Evolutionary conservation across 2,888 invertebrate species (phyloP), one percentile per base, ranked within the genome.

Genomic region (Aporophyla nigra): DNA sequence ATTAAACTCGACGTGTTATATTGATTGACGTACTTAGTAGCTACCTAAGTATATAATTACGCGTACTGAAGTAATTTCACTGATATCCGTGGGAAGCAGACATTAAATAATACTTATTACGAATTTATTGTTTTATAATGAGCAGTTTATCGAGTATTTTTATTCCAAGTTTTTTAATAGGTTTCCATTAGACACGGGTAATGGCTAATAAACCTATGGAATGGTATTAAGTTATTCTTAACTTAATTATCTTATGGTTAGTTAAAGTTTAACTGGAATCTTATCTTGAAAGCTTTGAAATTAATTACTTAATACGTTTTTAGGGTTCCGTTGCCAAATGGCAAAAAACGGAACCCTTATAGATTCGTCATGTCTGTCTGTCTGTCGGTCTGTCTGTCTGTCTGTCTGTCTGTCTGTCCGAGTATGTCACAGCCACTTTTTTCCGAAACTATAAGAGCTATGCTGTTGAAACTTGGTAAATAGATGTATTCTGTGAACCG

Each of bases 71-170:
- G 69, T 61, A 56, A 69, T 69, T 80, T 69, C 5, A 59, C 16
- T 65, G 62, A 74, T 80, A 74, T 54, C 53, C 70, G 56, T 71
- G 70, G 76, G 81, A 78, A 78, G 5, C n/a, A 27, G 12, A 3
- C 40, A 21, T 43, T 33, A 59, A 46, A 49, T 27, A 43, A 27
- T 51, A 40, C 7, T 65, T 58, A 40, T 72, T 19, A 65, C 14
- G 6, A 58, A 21, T 63, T 71, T n/a, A 65, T 77, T 33, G 40
- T 33, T 21, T 78, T 59, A 40, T 78, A 72, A 78, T 72, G 58
- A 65, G 53, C 63, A 53, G 40, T 59, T 65, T 58, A 71, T 58
- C 16, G 53, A 65, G 27, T 71, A 40, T 56, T 58, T 43, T 61
- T 19, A 21, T 54, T 7, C 49, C 27, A 58, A 46, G n/a, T 51